Evolutionary conservation across 2,797 vertebrate genomes (phyloP), one percentile per base, ranked within the genome.

Genomic region (Poeciliopsis infans): DNA sequence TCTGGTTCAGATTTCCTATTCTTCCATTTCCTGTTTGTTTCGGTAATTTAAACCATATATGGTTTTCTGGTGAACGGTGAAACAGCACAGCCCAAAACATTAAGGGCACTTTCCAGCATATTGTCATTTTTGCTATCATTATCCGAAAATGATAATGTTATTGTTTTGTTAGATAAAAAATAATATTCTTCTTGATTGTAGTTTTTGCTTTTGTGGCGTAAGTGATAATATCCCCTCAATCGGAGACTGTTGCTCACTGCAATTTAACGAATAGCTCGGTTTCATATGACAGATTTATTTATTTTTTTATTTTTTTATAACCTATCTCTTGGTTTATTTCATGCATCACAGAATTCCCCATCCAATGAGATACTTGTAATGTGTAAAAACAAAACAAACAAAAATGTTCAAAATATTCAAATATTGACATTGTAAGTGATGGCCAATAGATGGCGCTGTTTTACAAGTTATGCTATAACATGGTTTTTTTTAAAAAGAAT

Each of bases 381-480:
- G 61, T 66, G 36, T 39, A 66, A 39, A 39, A 39, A 39, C 61
- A 64, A 33, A 31, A 28, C 57, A 33, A 31, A 15, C 57, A 64
- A 64, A 64, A 3, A 33, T 20, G 2, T 20, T 64, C 59, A 61
- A 61, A 59, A 61, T 31, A 5, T 28, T 28, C 57, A 61, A 28
- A 77, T 47, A 23, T 51, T 25, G 33, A 31, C 31, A 7, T 84
- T 76, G 3, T 31, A 39, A 36, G 2, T 77, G 4, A n/a, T 0
- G 6, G 13, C 78, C 93, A 55, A 74, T 59, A 94, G 93, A 82
- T 79, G 83, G 83, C 77, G 71, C 0, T 88, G 83, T 89, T 91
- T 5, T 76, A 75, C 83, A 75, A 85, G 10, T 53, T 80, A 83
- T 43, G 2, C 4, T 1, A 33, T 39, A 5, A 69, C 25, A 11